Evolutionary conservation across 2,888 invertebrate genomes (phyloP), one percentile per base, ranked within the genome.

Genomic region (Nowickia ferox): DNA sequence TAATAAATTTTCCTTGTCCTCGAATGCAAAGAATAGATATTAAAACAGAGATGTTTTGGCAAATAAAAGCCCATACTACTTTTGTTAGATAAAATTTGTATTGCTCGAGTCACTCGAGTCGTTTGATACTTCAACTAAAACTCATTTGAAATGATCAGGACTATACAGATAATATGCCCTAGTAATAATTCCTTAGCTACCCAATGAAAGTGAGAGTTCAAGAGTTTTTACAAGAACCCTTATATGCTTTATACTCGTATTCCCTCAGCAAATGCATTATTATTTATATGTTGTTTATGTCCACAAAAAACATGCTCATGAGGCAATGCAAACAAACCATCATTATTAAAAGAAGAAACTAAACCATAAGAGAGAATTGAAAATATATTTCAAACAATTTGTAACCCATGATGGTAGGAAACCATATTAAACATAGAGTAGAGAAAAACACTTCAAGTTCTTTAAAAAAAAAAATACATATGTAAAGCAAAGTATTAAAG

Each of bases 311-410:
- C 51, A 13, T 61, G 17, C 48, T 69, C 17, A 51, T 22, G 40
- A 19, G 30, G 40, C 19, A 15, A 63, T 51, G 19, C 46, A 63
- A 51, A 53, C 63, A 30, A 30, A 30, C 30, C 30, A 30, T 30
- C 75, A 63, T 44, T 22, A 44, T 55, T 6, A 68, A 51, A 46
- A 17, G 57, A 59, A 44, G 44, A 66, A 48, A 46, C 38, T 30
- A 46, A 66, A 66, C 66, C 55, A 57, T 57, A 66, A 75, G 59
- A 48, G 66, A 77, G 46, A 66, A 66, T 46, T 55, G 55, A 57
- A 66, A 77, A 77, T 30, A 17, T 65, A 30, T n/a, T 65, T 9
- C 22, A 51, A 53, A 55, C 44, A 44, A 11, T 15, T 10, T 9
- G 13, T 57, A 44, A 2, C 55, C 55, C 22, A 77, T 68, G 57